phyloP scores from a whole-genome alignment of 2,888 invertebrate genomes.

The Caenorhabditis afra region DNA sequence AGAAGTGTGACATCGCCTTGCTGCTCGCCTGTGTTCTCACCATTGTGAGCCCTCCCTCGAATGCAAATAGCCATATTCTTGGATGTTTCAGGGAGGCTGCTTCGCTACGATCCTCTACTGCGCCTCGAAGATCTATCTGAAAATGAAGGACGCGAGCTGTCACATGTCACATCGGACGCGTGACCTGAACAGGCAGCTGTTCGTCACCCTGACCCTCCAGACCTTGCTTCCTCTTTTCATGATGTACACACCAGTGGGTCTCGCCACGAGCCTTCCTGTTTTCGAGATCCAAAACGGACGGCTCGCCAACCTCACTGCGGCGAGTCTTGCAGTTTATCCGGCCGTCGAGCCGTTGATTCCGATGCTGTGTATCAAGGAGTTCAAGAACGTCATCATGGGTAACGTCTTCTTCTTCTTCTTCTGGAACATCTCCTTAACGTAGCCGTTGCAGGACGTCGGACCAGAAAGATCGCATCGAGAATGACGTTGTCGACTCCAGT shows the following conservation, averaged over 20 bases:
- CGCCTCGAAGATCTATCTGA: constrained; percentile 24
- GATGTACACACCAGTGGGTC: constrained; percentile 47
- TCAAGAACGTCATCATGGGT: constrained; percentile 24
- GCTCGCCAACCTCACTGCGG: constrained; percentile 28
- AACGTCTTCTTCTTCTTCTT: too few species aligned
- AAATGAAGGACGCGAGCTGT: constrained; percentile 30
- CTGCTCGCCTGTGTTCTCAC: constrained; percentile 34
- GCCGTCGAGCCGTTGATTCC: constrained; percentile 45
- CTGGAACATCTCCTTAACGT: too few species aligned
- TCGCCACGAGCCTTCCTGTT: constrained; percentile 30
- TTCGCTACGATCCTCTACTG: constrained; percentile 38
- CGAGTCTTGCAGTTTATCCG: constrained; percentile 33
- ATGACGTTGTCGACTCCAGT: constrained; percentile 15
- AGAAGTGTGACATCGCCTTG: constrained; percentile 23
- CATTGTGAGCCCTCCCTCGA: too few species aligned
- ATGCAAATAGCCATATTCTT: too few species aligned
- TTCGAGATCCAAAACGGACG: constrained; percentile 28
- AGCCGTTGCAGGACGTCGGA: constrained; percentile 10
- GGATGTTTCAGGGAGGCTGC: constrained; percentile 20
- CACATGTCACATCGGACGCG: constrained; percentile 27
- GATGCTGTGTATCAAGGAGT: constrained; percentile 43
- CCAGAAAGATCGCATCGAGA: neutral
- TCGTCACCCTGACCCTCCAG: constrained; percentile 41
- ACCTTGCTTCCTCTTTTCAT: constrained; percentile 36
- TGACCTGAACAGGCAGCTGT: constrained; percentile 38